Evolutionary conservation across 2,113 vertebrate species (phyloP), one percentile per base, ranked within the genome.

Genomic region (Tragelaphus buxtoni): DNA sequence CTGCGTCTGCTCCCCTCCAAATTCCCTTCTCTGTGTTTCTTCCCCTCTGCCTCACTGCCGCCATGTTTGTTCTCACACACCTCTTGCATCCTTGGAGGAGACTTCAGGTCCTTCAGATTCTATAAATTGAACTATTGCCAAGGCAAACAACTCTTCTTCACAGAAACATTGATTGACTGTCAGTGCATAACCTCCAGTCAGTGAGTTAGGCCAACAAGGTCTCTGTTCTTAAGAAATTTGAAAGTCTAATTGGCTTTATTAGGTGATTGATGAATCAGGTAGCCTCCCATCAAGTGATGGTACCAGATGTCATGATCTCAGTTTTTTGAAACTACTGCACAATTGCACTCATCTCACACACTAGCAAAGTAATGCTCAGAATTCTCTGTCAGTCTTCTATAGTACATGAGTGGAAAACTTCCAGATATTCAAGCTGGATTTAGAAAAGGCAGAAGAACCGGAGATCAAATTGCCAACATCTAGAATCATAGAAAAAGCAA

Each of bases 1-100:
- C 35, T 16, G 11, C 0, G 0, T 53, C 58, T 0, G 2, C 63
- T 55, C 18, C 9, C 47, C 55, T 8, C 45, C 8, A 45, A 1
- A 28, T 14, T 7, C 49, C 4, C 39, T 35, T 20, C 47, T 7
- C 13, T 17, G 26, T 18, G 24, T 42, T 28, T 0, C 35, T 14
- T 63, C 26, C 18, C 22, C 32, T 65, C 32, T 0, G 18, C 20
- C 55, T 53, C 0, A 0, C 6, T 1, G 10, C 30, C 2, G 7
- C 20, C 0, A 0, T 11, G 4, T 18, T 32, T 4, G 11, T 39
- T 42, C 32, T 79, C 51, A 35, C 49, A 3, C 2, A 13, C 47
- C 20, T 28, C 0, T 1, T 12, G 42, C 89, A 45, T 42, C 45
- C 20, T 49, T n/a, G 12, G 81, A 30, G 63, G 51, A 88, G 42